phyloP scores from a whole-genome alignment of 2,888 invertebrate species.

The Cheilosia variabilis region DNA sequence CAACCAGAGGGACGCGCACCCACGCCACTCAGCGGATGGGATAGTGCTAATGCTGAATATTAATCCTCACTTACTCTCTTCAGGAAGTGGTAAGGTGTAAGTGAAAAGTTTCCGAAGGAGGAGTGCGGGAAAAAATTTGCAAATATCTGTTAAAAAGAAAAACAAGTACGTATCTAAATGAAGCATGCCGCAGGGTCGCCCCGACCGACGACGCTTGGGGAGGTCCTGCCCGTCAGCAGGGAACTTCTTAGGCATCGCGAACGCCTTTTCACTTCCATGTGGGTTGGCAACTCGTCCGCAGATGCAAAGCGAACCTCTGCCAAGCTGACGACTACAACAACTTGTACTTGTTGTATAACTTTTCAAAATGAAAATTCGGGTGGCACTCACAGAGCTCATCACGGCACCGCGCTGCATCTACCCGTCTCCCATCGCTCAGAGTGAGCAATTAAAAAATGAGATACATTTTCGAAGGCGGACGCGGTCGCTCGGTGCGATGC shows the following conservation, averaged over 20 bases:
- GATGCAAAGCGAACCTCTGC: constrained; percentile 10
- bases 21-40: neutral
- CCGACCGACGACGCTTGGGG: neutral
- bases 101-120: constrained; percentile 31
- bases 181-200: constrained; percentile 13
- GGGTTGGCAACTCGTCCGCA: neutral
- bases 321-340: constrained; percentile 45
- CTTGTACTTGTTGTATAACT: constrained; percentile 55
- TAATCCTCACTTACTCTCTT: constrained; percentile 58
- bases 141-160: constrained; percentile 6
- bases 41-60: constrained; percentile 64
- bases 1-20: constrained; percentile 11
- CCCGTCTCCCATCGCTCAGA: constrained; percentile 27
- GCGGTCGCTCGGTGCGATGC: constrained; percentile 13
- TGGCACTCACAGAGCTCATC: constrained; percentile 45
- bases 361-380: constrained; percentile 44
- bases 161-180: constrained; percentile 31
- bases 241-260: constrained; percentile 46
- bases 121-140: neutral
- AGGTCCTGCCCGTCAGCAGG: constrained; percentile 1
- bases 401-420: neutral
- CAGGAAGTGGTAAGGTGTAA: constrained; percentile 60
- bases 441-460: constrained; percentile 73
- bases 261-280: constrained; percentile 54
- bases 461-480: constrained; percentile 57